phyloP scores from a whole-genome alignment of 2,888 invertebrate genomes.

The Trachelus stipa region DNA sequence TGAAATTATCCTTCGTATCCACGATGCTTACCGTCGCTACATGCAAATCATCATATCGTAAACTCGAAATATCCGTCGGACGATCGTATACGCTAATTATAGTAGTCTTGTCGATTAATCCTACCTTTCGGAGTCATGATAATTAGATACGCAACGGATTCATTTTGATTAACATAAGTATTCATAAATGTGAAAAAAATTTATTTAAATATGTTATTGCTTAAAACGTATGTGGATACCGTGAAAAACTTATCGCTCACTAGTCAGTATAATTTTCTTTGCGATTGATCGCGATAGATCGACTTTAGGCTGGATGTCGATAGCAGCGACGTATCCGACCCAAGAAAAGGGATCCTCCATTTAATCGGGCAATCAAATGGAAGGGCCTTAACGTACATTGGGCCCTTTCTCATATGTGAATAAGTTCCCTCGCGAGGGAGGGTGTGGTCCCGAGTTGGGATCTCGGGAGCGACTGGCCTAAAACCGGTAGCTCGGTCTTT shows the following conservation, averaged over 20 bases:
- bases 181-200: neutral
- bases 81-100: neutral
- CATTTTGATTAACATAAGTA: neutral
- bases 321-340: neutral
- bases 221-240: neutral
- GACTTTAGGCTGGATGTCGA: neutral
- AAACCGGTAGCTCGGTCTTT: slow-evolving; percentile 62
- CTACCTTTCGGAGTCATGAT: neutral
- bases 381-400: slow-evolving; percentile 15
- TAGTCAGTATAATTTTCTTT: neutral
- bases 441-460: slow-evolving; percentile 48
- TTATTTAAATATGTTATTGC: neutral
- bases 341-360: neutral
- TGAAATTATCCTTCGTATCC: neutral
- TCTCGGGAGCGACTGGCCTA: slow-evolving; percentile 55
- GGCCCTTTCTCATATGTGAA: slow-evolving; percentile 29
- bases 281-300: neutral
- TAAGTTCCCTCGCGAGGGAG: slow-evolving; percentile 34
- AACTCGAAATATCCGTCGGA: neutral
- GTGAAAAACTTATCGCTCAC: neutral
- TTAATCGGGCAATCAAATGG: slow-evolving; percentile 21
- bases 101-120: neutral
- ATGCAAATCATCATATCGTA: neutral
- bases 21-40: neutral
- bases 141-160: neutral